Evolutionary conservation across 2,113 vertebrate genomes (phyloP).

Genomic region (Triplophysa rosa): DNA sequence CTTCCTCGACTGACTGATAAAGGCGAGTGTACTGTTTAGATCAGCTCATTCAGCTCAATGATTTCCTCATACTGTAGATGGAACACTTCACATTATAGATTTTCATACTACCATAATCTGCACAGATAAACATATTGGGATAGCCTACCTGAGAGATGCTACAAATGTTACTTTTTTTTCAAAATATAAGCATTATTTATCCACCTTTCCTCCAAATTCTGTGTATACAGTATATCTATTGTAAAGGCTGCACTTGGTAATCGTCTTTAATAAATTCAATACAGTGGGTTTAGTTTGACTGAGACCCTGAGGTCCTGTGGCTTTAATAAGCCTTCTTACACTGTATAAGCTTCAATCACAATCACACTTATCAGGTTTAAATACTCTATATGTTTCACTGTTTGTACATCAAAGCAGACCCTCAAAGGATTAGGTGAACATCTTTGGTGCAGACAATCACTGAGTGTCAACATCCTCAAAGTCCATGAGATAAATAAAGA

Average conservation of each 20-base stretch:
- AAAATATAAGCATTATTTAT: too few relatives aligned
- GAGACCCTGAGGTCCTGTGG: not conserved
- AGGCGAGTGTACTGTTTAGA: too few relatives aligned
- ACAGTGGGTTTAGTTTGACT: slow-evolving; percentile 39
- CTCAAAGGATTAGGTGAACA: slow-evolving; percentile 54
- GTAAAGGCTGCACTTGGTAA: not conserved
- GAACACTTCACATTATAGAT: too few relatives aligned
- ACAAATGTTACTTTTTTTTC: too few relatives aligned
- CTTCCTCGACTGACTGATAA: not conserved
- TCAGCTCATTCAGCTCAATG: too few relatives aligned
- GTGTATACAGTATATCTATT: not conserved
- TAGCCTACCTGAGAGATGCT: too few relatives aligned
- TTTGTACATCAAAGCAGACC: slow-evolving; percentile 43
- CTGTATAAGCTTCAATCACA: slow-evolving; percentile 62
- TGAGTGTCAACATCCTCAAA: not conserved
- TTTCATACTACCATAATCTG: not conserved
- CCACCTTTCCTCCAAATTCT: not conserved
- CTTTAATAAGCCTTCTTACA: slow-evolving; percentile 48
- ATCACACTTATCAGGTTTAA: slow-evolving; percentile 57
- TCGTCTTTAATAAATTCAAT: slow-evolving; percentile 25
- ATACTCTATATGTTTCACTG: slow-evolving; percentile 54
- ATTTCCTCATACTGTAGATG: too few relatives aligned
- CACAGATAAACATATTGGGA: too few relatives aligned
- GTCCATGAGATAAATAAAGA: too few relatives aligned
- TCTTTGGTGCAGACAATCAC: slow-evolving; percentile 26